These are phyloP conservation scores for Pachyseris speciosa DNA, from an alignment of 64 coral and sea anemone species.

Conservation along the genomic window DNA sequence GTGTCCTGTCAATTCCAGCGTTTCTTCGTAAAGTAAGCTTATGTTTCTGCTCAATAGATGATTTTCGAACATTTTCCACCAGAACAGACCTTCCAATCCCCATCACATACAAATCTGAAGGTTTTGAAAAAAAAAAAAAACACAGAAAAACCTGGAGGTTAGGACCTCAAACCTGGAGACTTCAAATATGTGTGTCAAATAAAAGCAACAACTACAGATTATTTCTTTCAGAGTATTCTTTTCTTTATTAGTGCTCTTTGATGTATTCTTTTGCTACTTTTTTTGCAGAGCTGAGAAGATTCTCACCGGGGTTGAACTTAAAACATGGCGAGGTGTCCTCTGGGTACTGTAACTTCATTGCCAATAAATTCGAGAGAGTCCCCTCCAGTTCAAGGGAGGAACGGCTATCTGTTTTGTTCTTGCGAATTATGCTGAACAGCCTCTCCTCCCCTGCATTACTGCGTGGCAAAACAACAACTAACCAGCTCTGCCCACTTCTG, in stretches of 20 bases:
- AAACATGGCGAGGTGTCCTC: not conserved
- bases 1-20: too few relatives aligned
- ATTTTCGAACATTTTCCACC: too few relatives aligned
- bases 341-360: slow-evolving; percentile 35
- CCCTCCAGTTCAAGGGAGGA: slow-evolving; percentile 37
- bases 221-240: slow-evolving; percentile 25
- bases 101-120: too few relatives aligned
- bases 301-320: slow-evolving; percentile 29
- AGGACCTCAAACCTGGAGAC: too few relatives aligned
- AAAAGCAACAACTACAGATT: not conserved
- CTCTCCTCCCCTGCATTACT: slow-evolving; percentile 67
- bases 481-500: slow-evolving; percentile 32
- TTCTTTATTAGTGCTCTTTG: slow-evolving; percentile 41
- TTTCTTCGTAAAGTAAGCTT: too few relatives aligned
- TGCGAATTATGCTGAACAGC: slow-evolving; percentile 47
- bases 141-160: too few relatives aligned
- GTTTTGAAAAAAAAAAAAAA: too few relatives aligned
- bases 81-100: too few relatives aligned
- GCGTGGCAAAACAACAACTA: slow-evolving; percentile 47
- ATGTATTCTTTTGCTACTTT: slow-evolving; percentile 64
- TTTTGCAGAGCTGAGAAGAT: slow-evolving; percentile 54
- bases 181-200: too few relatives aligned
- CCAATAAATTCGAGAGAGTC: slow-evolving; percentile 53
- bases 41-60: too few relatives aligned
- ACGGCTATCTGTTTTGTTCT: slow-evolving; percentile 61